These are phyloP conservation scores for Pachydiplax longipennis DNA, from an alignment of 2,888 invertebrate species.

Conservation along the genomic window DNA sequence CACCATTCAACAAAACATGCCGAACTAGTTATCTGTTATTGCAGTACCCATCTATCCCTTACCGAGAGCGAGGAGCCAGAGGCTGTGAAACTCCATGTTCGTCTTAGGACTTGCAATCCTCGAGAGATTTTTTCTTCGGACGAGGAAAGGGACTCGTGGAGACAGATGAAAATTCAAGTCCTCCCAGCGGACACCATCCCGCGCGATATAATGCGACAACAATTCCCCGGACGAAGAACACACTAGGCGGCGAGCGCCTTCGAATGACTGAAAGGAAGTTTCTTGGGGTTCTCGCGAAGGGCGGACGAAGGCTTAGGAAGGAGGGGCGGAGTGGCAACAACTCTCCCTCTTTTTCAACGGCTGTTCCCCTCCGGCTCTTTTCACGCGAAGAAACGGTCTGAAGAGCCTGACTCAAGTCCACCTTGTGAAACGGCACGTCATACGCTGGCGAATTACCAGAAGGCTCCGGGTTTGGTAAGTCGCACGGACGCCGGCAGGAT, in stretches of 20 bases:
- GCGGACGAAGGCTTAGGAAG: not conserved
- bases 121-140: not conserved
- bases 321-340: not conserved
- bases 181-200: not conserved
- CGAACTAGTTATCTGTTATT: too few relatives aligned
- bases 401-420: not conserved
- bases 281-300: not conserved
- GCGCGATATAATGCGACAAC: not conserved
- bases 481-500: too few relatives aligned
- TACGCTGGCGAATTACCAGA: not conserved
- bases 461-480: not conserved
- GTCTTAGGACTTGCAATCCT: not conserved
- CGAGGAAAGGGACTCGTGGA: not conserved
- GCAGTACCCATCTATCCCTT: not conserved
- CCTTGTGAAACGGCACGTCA: not conserved
- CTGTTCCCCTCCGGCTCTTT: not conserved
- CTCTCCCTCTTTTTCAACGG: not conserved
- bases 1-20: too few relatives aligned
- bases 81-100: not conserved
- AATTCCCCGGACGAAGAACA: not conserved
- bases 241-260: not conserved
- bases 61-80: not conserved
- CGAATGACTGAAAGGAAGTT: not conserved
- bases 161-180: not conserved
- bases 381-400: not conserved